phyloP scores from a whole-genome alignment of 2,888 invertebrate genomes.

The Epistrophe eligans region DNA sequence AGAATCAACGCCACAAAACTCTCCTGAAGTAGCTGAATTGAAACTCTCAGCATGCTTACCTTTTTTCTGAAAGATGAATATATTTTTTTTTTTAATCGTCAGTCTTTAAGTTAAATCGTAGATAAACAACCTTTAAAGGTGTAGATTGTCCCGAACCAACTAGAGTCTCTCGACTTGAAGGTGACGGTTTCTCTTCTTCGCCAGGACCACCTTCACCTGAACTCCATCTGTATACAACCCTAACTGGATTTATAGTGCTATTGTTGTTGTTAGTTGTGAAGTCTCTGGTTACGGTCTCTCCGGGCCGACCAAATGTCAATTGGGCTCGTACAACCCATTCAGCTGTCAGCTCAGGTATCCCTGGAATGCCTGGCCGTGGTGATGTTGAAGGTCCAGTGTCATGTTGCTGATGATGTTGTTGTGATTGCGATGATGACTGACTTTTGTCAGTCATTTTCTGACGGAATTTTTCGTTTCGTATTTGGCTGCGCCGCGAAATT shows the following conservation, averaged over 20 bases:
- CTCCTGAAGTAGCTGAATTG: constrained; percentile 84
- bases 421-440: constrained; percentile 59
- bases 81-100: background rate
- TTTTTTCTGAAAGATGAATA: constrained; percentile 56
- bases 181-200: constrained; percentile 40
- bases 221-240: constrained; percentile 84
- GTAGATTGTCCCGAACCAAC: constrained; percentile 83
- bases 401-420: constrained; percentile 27
- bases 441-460: constrained; percentile 67
- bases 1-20: constrained; percentile 83
- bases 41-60: constrained; percentile 79
- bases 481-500: constrained; percentile 4
- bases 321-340: constrained; percentile 90
- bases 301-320: constrained; percentile 86
- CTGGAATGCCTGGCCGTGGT: constrained; percentile 21
- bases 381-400: background rate
- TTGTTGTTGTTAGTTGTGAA: constrained; percentile 79
- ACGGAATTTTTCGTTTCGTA: constrained; percentile 38
- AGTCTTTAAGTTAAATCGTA: constrained; percentile 21
- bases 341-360: constrained; percentile 83
- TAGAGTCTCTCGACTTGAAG: constrained; percentile 79
- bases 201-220: constrained; percentile 41
- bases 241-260: constrained; percentile 82
- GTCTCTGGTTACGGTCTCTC: constrained; percentile 81
- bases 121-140: constrained; percentile 75